A percentile compares a stretch with the other conserved stretches of the same genome.
phyloP scores from a whole-genome alignment of 1,140 invertebrate species.

The Calosoma granatense region DNA sequence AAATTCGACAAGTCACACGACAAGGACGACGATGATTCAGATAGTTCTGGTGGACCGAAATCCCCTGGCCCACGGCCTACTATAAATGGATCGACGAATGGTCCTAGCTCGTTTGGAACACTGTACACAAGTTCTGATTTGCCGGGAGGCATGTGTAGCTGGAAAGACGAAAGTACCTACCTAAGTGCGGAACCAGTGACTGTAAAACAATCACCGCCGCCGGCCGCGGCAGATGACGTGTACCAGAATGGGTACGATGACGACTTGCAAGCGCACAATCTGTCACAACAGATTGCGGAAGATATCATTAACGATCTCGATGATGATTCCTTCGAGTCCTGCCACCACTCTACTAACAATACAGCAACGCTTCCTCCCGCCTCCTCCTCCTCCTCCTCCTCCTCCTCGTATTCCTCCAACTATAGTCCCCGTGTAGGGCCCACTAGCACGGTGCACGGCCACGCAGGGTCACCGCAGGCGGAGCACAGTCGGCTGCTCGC shows the following conservation, averaged over 20 bases:
- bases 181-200: slow-evolving; percentile 41
- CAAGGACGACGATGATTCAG: slow-evolving; percentile 47
- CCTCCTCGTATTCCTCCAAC: slow-evolving; percentile 22
- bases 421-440: background rate
- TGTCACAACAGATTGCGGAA: slow-evolving; percentile 25
- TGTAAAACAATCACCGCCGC: background rate
- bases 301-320: slow-evolving; percentile 24
- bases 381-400: too few species aligned
- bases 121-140: slow-evolving; percentile 61
- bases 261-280: slow-evolving; percentile 17
- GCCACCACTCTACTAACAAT: slow-evolving; percentile 22
- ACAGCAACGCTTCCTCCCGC: too few species aligned
- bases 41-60: slow-evolving; percentile 45
- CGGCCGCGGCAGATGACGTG: background rate
- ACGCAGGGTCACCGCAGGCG: background rate
- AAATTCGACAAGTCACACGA: slow-evolving; percentile 38
- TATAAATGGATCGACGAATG: slow-evolving; percentile 17
- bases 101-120: slow-evolving; percentile 38
- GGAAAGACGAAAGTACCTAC: slow-evolving; percentile 75
- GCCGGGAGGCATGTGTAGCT: slow-evolving; percentile 67
- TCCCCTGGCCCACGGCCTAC: slow-evolving; percentile 33
- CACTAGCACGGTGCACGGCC: slow-evolving; percentile 10
- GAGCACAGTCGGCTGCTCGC: background rate
- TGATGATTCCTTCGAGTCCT: slow-evolving; percentile 13
- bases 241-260: slow-evolving; percentile 10